Percentiles rank a stretch among this genome's conserved stretches.
These are phyloP conservation scores for Alviniconcha strummeri DNA, from an alignment of 2,888 invertebrate genomes.

Conservation along the genomic window DNA sequence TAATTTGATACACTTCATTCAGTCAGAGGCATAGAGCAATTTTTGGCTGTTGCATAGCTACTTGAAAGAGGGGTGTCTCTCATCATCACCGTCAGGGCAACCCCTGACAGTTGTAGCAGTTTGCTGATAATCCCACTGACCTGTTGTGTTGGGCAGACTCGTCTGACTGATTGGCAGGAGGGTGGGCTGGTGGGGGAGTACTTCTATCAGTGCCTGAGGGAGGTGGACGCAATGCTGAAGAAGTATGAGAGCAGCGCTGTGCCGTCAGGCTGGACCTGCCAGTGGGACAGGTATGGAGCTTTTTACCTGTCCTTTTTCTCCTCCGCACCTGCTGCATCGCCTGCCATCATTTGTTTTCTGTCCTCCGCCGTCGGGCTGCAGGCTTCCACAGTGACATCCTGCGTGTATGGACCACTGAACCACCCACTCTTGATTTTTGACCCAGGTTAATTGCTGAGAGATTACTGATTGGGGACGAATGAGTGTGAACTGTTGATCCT, in stretches of 20 bases:
- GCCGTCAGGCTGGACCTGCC: conserved; percentile 82
- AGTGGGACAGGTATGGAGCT: conserved; percentile 84
- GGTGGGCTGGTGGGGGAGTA: conserved; percentile 79
- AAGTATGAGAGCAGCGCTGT: conserved; percentile 81
- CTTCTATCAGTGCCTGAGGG: conserved; percentile 79
- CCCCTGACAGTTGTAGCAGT: too few relatives aligned
- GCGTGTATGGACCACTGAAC: conserved; percentile 41
- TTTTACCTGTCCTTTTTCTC: conserved; percentile 24
- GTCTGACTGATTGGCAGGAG: conserved; percentile 79
- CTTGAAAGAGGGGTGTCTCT: too few relatives aligned
- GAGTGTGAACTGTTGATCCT: not conserved
- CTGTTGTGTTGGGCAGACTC: conserved; percentile 76
- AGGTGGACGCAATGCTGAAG: conserved; percentile 78
- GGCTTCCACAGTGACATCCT: conserved; percentile 18
- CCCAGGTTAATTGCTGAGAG: not conserved
- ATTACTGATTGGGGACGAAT: too few relatives aligned
- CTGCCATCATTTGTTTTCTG: conserved; percentile 29
- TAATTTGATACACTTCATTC: too few relatives aligned
- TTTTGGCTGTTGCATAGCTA: too few relatives aligned
- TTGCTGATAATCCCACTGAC: too few relatives aligned
- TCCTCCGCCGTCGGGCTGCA: conserved; percentile 10
- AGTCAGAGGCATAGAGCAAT: too few relatives aligned
- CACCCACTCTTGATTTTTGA: not conserved
- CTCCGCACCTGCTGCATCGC: conserved; percentile 15
- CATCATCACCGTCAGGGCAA: too few relatives aligned